These are phyloP conservation scores for Scolopax mira DNA, from an alignment of 2,113 vertebrate genomes.

Conservation along the genomic window DNA sequence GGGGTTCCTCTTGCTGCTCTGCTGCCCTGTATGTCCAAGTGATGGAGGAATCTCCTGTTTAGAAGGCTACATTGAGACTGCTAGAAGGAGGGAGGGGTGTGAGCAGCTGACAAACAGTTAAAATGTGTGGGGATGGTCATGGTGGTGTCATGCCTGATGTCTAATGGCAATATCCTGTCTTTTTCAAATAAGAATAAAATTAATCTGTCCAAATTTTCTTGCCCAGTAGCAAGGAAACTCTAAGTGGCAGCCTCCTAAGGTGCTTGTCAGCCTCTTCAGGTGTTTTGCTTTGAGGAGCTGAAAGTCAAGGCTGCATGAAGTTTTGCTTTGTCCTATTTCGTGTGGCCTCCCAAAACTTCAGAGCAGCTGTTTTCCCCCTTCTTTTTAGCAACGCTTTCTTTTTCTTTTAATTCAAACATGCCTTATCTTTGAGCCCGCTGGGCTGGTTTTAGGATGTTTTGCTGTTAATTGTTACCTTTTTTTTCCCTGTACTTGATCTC, in stretches of 20 bases:
- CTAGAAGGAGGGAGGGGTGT: not conserved
- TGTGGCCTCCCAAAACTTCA: not conserved
- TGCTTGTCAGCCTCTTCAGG: not conserved
- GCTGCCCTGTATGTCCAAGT: not conserved
- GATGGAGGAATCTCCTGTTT: not conserved
- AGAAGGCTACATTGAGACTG: not conserved
- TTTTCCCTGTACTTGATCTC: not conserved
- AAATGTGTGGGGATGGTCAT: not conserved
- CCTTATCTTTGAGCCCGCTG: not conserved
- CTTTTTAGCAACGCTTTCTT: not conserved
- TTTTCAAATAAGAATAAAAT: not conserved
- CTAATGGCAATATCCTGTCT: not conserved
- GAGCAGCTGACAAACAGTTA: not conserved
- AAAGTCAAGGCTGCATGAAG: not conserved
- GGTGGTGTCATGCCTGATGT: not conserved
- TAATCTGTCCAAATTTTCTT: not conserved
- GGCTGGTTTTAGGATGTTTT: not conserved
- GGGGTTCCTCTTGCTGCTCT: not conserved
- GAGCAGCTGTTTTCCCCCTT: not conserved
- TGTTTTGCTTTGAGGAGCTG: not conserved
- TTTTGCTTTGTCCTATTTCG: not conserved
- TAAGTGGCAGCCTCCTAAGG: not conserved
- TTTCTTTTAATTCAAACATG: not conserved
- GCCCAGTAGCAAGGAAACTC: not conserved
- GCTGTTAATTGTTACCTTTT: not conserved